Evolutionary conservation across 2,888 invertebrate species (phyloP).

Genomic region (Sclerodermus sp.): DNA sequence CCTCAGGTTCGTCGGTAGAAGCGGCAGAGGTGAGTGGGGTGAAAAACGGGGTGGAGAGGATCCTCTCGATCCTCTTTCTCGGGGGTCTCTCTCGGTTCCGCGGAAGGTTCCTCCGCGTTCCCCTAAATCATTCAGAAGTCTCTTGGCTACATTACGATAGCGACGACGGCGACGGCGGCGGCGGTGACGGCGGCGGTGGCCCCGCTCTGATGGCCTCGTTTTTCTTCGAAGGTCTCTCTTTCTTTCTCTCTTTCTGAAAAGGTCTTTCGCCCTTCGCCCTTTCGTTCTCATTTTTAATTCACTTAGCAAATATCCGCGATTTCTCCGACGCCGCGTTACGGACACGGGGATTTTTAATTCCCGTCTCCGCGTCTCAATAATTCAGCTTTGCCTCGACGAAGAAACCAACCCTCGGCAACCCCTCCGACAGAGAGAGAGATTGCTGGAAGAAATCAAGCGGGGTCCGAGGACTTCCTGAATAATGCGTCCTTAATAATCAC

Average conservation of each 20-base stretch:
- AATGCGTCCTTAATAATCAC: slow-evolving; percentile 51
- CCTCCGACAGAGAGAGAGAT: slow-evolving; percentile 15
- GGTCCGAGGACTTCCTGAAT: slow-evolving; percentile 40
- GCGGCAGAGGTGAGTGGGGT: slow-evolving; percentile 87
- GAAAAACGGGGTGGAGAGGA: no score
- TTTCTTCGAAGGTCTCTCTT: slow-evolving; percentile 31
- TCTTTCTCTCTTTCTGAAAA: slow-evolving; percentile 38
- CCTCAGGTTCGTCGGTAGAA: slow-evolving; percentile 93
- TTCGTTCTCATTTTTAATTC: slow-evolving; percentile 53
- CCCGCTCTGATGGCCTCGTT: slow-evolving; percentile 46
- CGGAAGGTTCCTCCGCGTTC: no score
- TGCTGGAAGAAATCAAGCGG: slow-evolving; percentile 24
- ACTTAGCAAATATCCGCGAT: slow-evolving; percentile 49
- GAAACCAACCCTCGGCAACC: slow-evolving; percentile 5
- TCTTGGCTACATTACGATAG: slow-evolving; percentile 47
- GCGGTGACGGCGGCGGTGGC: no score
- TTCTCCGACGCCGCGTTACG: slow-evolving; percentile 24
- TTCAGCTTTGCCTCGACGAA: slow-evolving; percentile 38
- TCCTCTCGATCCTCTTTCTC: neutral
- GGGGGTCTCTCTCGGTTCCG: no score
- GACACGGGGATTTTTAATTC: slow-evolving; percentile 49
- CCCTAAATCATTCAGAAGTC: slow-evolving; percentile 44
- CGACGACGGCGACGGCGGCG: no score
- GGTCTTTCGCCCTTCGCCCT: slow-evolving; percentile 16
- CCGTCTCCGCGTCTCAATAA: slow-evolving; percentile 45